Percentiles rank a stretch among this genome's conserved stretches.
Evolutionary conservation across 2,113 vertebrate genomes (phyloP).

Genomic region (Calyptomena viridis): DNA sequence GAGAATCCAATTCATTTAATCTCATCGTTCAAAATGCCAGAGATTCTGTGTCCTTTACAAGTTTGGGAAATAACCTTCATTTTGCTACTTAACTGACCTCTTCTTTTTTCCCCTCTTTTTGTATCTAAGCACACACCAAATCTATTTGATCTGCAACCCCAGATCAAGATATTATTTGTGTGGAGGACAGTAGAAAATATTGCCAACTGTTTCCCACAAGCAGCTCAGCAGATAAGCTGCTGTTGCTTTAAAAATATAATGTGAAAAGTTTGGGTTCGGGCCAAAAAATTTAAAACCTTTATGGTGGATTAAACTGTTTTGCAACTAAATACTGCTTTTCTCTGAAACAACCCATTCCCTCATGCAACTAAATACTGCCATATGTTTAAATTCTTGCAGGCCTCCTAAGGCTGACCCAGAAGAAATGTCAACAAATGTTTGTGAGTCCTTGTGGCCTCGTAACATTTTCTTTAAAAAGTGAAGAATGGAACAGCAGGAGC

Average conservation of each 20-base stretch:
- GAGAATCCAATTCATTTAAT: not conserved
- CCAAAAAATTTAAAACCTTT: constrained; percentile 22
- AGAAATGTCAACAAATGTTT: constrained; percentile 69
- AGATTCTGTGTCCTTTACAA: not conserved
- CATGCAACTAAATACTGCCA: constrained; percentile 49
- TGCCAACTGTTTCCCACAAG: not conserved
- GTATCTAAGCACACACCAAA: not conserved
- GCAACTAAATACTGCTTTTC: constrained; percentile 19
- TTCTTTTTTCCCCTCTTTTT: not conserved
- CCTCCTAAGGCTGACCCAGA: constrained; percentile 61
- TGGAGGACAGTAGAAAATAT: not conserved
- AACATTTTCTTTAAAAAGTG: constrained; percentile 52
- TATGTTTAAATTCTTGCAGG: constrained; percentile 58
- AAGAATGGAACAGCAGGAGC: constrained; percentile 50
- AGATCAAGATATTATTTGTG: not conserved
- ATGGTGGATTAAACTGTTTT: constrained; percentile 31
- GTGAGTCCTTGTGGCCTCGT: constrained; percentile 55
- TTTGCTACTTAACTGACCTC: not conserved
- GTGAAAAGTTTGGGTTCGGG: not conserved
- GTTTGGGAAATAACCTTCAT: not conserved
- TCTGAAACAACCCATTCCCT: constrained; percentile 4
- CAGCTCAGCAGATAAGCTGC: not conserved
- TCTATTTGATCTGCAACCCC: not conserved
- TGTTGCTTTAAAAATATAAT: constrained; percentile 36
- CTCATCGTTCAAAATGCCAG: not conserved